Base-by-base conservation (phyloP, 1,140 invertebrate genomes). In the Lasaia peninsularis region DNA sequence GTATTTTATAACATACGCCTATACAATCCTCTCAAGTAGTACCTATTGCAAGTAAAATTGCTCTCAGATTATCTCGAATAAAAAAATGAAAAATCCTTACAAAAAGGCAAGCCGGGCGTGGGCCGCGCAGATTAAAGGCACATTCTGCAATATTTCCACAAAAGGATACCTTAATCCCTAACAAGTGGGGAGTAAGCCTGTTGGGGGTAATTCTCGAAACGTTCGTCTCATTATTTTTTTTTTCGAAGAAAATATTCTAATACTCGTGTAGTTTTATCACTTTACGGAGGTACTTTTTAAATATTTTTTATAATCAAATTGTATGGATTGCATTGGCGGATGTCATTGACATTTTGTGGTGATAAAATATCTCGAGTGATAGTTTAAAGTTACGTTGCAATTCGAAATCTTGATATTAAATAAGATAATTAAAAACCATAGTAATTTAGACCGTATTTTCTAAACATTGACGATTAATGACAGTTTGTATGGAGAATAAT, bases 111-210 rank as follows among this genome's bases (percentile, higher is more conserved):
- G 56, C 78, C 72, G 65, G 76, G 67, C 79, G 75, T 76, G 62
- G 66, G 57, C 70, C 69, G 63, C 67, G 60, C 74, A 81, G 83
- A 86, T 86, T 86, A 80, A 86, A 83, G 78, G 83, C 74, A 86
- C 83, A 81, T 80, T 83, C 76, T 81, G 83, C 79, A 78, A 84
- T 86, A 86, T 86, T 85, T 81, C 73, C 74, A 81, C 76, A 81
- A 86, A 86, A 85, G 80, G 80, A 81, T 81, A 85, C 76, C 81
- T 83, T 86, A 83, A 86, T 85, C 78, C 79, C 64, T 75, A 74
- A 80, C 80, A 83, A 86, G 81, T 81, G 71, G 81, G 78, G 78
- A 74, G 78, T 74, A 75, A 73, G 74, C 74, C 18, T 18, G 60
- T 50, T 44, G 64, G 63, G 63, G 57, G 60, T 60, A 57, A 66